Percentiles rank a stretch among this genome's conserved stretches.
phyloP scores from a whole-genome alignment of 2,113 vertebrate species.

The Rhineura floridana region DNA sequence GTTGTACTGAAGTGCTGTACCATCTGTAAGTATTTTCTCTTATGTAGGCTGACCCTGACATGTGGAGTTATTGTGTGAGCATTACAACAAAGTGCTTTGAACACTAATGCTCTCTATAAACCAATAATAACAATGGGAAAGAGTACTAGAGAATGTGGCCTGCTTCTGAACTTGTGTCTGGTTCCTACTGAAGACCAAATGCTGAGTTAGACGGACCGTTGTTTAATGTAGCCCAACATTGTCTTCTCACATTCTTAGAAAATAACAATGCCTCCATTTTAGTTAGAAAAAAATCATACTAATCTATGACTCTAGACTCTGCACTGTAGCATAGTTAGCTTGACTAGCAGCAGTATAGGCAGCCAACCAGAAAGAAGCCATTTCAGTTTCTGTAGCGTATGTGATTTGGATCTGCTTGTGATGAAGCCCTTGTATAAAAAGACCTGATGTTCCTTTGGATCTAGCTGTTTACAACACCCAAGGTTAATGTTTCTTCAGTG shows the following conservation, averaged over 20 bases:
- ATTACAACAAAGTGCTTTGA: neutral
- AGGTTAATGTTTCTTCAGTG: conserved; percentile 52
- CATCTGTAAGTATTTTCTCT: too few relatives aligned
- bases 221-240: neutral
- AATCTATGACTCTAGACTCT: neutral
- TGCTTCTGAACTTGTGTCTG: neutral
- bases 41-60: too few relatives aligned
- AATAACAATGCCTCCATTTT: neutral
- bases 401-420: neutral
- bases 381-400: neutral
- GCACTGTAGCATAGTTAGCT: neutral
- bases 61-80: too few relatives aligned
- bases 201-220: neutral
- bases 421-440: conserved; percentile 42
- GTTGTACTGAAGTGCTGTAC: too few relatives aligned
- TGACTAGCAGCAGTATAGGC: neutral
- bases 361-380: neutral
- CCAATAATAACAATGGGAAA: neutral
- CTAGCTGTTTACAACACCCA: conserved; percentile 38
- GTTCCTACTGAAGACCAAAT: neutral
- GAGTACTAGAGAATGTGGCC: neutral
- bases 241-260: neutral
- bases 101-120: neutral
- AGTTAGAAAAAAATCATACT: neutral
- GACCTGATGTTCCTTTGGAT: conserved; percentile 29